Evolutionary conservation across 2,113 vertebrate species (phyloP).

Genomic region (Phalacrocorax carbo): DNA sequence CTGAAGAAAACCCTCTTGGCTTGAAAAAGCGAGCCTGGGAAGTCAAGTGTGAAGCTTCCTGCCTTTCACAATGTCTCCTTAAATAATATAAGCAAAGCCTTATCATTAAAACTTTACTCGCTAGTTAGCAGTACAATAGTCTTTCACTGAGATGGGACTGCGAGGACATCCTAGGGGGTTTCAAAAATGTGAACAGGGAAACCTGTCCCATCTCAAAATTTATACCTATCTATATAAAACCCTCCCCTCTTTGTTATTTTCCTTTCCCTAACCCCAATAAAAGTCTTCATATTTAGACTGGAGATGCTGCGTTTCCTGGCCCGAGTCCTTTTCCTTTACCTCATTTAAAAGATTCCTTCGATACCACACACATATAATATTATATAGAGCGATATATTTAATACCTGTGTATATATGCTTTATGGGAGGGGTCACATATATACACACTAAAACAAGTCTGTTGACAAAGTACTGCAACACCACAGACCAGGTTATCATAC

Average conservation of each 20-base stretch:
- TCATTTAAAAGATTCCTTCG: constrained; percentile 68
- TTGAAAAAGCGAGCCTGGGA: neutral
- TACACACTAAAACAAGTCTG: constrained; percentile 82
- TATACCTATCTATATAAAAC: constrained; percentile 33
- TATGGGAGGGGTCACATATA: constrained; percentile 78
- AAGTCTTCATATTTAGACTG: constrained; percentile 12
- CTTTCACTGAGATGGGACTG: constrained; percentile 15
- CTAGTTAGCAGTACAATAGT: constrained; percentile 29
- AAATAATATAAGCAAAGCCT: constrained; percentile 45
- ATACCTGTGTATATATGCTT: constrained; percentile 85
- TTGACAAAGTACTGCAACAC: constrained; percentile 79
- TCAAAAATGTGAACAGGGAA: constrained; percentile 1
- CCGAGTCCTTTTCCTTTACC: constrained; percentile 74
- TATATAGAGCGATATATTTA: constrained; percentile 85
- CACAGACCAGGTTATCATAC: constrained; percentile 71
- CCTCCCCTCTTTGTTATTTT: neutral
- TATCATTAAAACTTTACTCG: neutral
- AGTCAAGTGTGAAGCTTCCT: neutral
- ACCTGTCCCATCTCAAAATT: constrained; percentile 33
- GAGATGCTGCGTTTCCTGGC: constrained; percentile 72
- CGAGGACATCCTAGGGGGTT: neutral
- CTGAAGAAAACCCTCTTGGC: constrained; percentile 2
- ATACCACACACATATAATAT: constrained; percentile 85
- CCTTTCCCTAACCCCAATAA: neutral
- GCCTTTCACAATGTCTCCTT: neutral